Conservation (phyloP, 2,888 invertebrate genomes). For the Stramonita haemastoma region DNA sequence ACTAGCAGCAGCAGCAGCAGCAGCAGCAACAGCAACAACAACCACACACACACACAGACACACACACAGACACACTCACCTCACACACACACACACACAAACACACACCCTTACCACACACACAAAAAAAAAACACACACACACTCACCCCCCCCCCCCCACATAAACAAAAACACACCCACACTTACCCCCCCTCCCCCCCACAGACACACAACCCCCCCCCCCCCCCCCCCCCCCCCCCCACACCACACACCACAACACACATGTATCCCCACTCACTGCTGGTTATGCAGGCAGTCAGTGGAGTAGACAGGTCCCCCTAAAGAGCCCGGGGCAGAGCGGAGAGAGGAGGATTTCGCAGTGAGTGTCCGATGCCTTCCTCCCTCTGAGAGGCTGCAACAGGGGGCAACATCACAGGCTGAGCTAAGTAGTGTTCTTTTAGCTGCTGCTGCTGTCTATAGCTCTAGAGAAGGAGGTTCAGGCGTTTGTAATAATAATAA, state of each 20-base stretch:
- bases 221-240: not conserved
- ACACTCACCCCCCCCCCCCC: not conserved
- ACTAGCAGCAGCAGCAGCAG: too few species aligned
- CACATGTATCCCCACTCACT: not conserved
- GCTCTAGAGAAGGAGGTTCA: too few species aligned
- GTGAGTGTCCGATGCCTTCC: not conserved
- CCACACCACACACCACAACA: not conserved
- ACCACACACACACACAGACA: too few species aligned
- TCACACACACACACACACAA: not conserved
- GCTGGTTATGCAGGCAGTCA: constrained; percentile 1
- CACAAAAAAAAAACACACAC: not conserved
- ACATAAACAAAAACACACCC: not conserved
- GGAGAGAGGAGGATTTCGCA: not conserved
- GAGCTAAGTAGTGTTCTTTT: not conserved
- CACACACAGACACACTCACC: too few species aligned
- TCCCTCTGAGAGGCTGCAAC: not conserved
- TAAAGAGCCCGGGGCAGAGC: not conserved
- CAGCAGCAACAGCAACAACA: too few species aligned
- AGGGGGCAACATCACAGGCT: too few species aligned
- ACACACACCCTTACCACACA: too few species aligned
- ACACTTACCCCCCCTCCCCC: not conserved
- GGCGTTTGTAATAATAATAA: too few species aligned
- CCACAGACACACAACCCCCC: too few species aligned
- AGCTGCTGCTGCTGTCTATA: too few species aligned
- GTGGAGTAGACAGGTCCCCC: not conserved